Conservation (phyloP, 2,797 vertebrate genomes). For the Thripadectes ignobilis region DNA sequence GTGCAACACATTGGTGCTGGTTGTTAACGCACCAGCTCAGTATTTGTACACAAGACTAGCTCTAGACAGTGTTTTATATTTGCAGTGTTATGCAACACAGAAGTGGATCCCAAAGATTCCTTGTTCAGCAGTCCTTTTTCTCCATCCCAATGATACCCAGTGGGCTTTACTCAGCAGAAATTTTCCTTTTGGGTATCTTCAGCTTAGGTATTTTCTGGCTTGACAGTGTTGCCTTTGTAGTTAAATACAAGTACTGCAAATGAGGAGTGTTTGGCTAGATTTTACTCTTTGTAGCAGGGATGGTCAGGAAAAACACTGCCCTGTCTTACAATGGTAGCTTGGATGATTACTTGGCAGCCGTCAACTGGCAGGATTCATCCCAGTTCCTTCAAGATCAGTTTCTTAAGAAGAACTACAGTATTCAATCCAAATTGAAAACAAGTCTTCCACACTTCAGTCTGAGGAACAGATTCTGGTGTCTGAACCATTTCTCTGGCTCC, state of each 20-base stretch:
- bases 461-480: neutral
- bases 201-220: neutral
- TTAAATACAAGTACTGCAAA: neutral
- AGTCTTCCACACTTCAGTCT: neutral
- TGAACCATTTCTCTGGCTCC: neutral
- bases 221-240: neutral
- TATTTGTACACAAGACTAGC: neutral
- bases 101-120: neutral
- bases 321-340: neutral
- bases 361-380: neutral
- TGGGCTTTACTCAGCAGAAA: neutral
- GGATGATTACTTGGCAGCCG: neutral
- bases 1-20: neutral
- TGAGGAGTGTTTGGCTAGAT: neutral
- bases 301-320: neutral
- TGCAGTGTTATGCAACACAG: neutral
- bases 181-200: neutral
- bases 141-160: neutral
- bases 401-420: neutral
- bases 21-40: neutral
- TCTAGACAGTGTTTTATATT: neutral
- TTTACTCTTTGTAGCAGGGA: neutral
- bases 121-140: neutral
- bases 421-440: neutral
- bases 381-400: neutral